A percentile compares a stretch with the other conserved stretches of the same genome.
phyloP scores from a whole-genome alignment of 2,797 vertebrate genomes.

The Amazonetta brasiliensis region DNA sequence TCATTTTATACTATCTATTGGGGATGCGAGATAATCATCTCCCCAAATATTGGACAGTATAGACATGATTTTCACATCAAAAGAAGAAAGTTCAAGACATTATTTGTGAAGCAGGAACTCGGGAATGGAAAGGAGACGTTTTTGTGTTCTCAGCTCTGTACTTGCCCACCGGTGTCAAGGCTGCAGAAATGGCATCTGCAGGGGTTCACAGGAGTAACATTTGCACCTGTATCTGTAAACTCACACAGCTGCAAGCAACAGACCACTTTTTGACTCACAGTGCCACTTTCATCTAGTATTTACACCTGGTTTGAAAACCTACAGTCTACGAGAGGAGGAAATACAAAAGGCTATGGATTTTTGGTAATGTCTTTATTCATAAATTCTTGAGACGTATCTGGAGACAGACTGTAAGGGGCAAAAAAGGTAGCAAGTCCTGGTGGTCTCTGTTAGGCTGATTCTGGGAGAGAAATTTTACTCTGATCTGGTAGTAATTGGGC shows the following conservation, averaged over 20 bases:
- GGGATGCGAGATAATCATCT: not conserved
- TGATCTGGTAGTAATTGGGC: not conserved
- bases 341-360: not conserved
- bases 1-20: not conserved
- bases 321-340: not conserved
- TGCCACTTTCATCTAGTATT: not conserved
- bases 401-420: not conserved
- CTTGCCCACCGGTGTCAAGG: not conserved
- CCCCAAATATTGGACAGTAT: not conserved
- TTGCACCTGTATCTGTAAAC: not conserved
- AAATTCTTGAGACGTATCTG: not conserved
- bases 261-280: not conserved
- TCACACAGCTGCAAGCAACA: not conserved
- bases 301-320: not conserved
- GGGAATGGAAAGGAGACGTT: not conserved
- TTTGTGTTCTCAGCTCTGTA: not conserved
- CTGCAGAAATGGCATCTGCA: not conserved
- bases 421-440: not conserved
- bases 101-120: not conserved
- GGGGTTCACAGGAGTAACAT: not conserved
- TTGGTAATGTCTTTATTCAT: not conserved
- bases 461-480: not conserved
- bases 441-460: not conserved
- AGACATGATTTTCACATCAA: not conserved
- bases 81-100: not conserved